These are phyloP conservation scores for Choristoneura rosaceana DNA, from an alignment of 2,888 invertebrate species.

Conservation along the genomic window DNA sequence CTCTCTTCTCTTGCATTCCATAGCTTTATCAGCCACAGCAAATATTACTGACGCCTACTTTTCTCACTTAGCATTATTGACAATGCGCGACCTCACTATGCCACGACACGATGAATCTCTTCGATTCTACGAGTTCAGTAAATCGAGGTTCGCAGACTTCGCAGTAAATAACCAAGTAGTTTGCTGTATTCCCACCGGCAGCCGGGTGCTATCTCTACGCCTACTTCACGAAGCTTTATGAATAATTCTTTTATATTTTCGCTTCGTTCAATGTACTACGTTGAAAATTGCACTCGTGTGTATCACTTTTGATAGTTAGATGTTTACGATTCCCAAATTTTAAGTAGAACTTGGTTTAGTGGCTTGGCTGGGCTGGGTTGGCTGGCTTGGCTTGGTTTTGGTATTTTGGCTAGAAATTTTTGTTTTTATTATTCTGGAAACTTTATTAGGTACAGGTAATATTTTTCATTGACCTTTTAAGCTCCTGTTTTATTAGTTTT, in stretches of 20 bases:
- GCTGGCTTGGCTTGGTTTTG: not conserved
- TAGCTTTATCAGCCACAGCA: not conserved
- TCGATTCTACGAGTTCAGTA: constrained; percentile 30
- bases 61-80: constrained; percentile 9
- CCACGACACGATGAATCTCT: constrained; percentile 21
- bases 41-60: not conserved
- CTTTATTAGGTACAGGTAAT: too few relatives aligned
- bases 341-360: constrained; percentile 9
- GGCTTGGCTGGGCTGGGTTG: not conserved
- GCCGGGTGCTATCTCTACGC: constrained; percentile 46
- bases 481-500: too few relatives aligned
- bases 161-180: constrained; percentile 46
- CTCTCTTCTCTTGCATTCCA: too few relatives aligned
- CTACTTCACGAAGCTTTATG: constrained; percentile 62
- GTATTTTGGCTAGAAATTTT: not conserved
- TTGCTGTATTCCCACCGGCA: constrained; percentile 45
- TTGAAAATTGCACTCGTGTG: constrained; percentile 54
- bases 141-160: constrained; percentile 36
- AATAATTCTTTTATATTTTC: constrained; percentile 64
- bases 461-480: too few relatives aligned
- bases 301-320: constrained; percentile 39
- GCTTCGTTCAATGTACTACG: constrained; percentile 54
- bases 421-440: not conserved
- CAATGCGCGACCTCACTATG: constrained; percentile 23
- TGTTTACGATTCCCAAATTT: constrained; percentile 11